Conservation (phyloP, 2,797 vertebrate genomes). For the Jordanella pulchra region DNA sequence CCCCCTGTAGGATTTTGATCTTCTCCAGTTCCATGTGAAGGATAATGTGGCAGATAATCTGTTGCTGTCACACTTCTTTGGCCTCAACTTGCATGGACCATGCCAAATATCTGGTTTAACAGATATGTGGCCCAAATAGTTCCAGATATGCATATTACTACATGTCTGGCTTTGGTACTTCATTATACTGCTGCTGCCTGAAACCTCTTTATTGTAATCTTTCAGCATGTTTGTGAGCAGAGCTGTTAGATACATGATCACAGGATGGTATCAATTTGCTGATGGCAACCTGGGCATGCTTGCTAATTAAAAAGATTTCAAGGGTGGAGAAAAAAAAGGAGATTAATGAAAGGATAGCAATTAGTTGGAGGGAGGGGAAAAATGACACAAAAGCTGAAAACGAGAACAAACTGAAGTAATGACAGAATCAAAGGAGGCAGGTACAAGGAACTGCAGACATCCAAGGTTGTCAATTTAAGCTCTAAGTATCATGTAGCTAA, state of each 20-base stretch:
- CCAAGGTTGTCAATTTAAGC: slow-evolving; percentile 28
- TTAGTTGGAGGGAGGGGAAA: not conserved
- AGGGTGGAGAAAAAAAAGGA: slow-evolving; percentile 18
- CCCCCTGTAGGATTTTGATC: slow-evolving; percentile 32
- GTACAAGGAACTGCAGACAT: not conserved
- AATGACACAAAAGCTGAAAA: not conserved
- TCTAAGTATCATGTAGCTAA: slow-evolving; percentile 15
- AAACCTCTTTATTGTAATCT: not conserved
- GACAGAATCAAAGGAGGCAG: not conserved
- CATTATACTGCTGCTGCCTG: slow-evolving; percentile 15
- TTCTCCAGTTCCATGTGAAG: slow-evolving; percentile 24
- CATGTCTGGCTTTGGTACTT: slow-evolving; percentile 44
- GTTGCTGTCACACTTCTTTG: slow-evolving; percentile 66
- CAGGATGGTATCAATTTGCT: slow-evolving; percentile 42
- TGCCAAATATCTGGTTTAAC: slow-evolving; percentile 67
- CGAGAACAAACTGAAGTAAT: not conserved
- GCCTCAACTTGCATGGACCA: slow-evolving; percentile 36
- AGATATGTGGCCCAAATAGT: slow-evolving; percentile 58
- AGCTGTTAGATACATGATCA: slow-evolving; percentile 41
- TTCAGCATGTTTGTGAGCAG: slow-evolving; percentile 4
- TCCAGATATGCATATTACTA: slow-evolving; percentile 33
- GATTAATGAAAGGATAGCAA: not conserved
- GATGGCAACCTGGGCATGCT: slow-evolving; percentile 28
- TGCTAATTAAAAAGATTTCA: slow-evolving; percentile 37
- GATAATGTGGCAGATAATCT: slow-evolving; percentile 64